Evolutionary conservation across 2,797 vertebrate species (phyloP).

Genomic region (Tiaroga cobitis): DNA sequence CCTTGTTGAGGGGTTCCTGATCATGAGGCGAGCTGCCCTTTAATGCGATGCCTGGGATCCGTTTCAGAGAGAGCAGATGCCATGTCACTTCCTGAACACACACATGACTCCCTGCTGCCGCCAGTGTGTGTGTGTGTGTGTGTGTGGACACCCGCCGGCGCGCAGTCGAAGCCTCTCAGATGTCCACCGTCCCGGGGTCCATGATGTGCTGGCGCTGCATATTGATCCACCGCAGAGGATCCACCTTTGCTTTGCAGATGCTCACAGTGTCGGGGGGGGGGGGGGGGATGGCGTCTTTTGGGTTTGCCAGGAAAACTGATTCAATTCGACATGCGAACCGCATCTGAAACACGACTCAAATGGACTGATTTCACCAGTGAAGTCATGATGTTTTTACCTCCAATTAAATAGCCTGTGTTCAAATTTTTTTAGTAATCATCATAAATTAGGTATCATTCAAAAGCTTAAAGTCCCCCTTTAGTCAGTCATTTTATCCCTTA

Average conservation of each 20-base stretch:
- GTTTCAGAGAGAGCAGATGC: constrained; percentile 40
- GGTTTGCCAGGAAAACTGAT: background rate
- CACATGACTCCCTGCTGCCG: constrained; percentile 18
- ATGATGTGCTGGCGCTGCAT: constrained; percentile 38
- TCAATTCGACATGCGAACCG: background rate
- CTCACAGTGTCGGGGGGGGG: background rate
- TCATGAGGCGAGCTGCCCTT: constrained; percentile 21
- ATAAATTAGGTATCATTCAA: too few species aligned
- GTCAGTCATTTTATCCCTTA: too few species aligned
- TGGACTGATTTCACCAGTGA: background rate
- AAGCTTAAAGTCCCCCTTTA: too few species aligned
- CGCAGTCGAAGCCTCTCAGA: constrained; percentile 48
- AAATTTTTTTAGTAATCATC: background rate
- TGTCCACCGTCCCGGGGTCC: constrained; percentile 27
- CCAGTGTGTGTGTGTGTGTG: constrained; percentile 15
- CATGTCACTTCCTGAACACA: constrained; percentile 43
- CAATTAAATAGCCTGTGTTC: background rate
- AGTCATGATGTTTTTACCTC: background rate
- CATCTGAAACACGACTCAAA: background rate
- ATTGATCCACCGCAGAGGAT: constrained; percentile 46
- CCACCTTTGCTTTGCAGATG: constrained; percentile 45
- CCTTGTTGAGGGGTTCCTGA: background rate
- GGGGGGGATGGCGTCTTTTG: background rate
- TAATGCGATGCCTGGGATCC: constrained; percentile 12
- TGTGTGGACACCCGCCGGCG: constrained; percentile 21